These are phyloP conservation scores for Pseudomyrmex cubaensis DNA, from an alignment of 1,140 invertebrate genomes.

Conservation along the genomic window DNA sequence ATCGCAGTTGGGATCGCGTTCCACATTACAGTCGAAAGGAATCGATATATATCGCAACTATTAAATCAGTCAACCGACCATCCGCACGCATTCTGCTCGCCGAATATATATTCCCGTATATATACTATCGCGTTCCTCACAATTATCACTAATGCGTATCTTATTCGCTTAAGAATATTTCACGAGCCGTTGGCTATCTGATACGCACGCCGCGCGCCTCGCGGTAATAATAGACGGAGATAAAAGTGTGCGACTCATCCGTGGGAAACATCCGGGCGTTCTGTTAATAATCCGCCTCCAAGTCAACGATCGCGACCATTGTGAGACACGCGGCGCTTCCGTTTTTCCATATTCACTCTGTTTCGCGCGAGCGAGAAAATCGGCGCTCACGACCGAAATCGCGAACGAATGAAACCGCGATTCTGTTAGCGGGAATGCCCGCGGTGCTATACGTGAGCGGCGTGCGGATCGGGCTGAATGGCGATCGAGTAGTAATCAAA, in stretches of 20 bases:
- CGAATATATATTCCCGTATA: conserved; percentile 41
- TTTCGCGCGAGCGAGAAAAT: conserved; percentile 13
- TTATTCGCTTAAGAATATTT: conserved; percentile 45
- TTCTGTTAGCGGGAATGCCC: conserved; percentile 78
- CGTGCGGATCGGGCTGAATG: conserved; percentile 77
- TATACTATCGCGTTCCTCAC: conserved; percentile 6
- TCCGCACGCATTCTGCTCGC: not conserved
- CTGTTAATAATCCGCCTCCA: conserved; percentile 37
- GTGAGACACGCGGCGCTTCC: conserved; percentile 14
- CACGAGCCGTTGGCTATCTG: conserved; percentile 49
- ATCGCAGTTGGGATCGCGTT: not conserved
- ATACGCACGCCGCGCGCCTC: conserved; percentile 18
- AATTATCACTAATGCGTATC: conserved; percentile 23
- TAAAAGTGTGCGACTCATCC: conserved; percentile 31
- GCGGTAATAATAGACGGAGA: conserved; percentile 8
- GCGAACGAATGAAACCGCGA: conserved; percentile 75
- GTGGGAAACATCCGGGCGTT: conserved; percentile 51
- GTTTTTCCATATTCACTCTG: not conserved
- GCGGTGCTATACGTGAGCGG: conserved; percentile 78
- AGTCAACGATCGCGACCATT: conserved; percentile 31
- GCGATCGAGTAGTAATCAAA: conserved; percentile 83
- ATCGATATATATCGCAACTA: no score
- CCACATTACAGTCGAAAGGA: no score
- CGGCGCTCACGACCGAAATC: conserved; percentile 56
- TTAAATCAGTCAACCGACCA: no score